Percentiles rank a stretch among this genome's conserved stretches.
Evolutionary conservation across 2,888 invertebrate genomes (phyloP).

Genomic region (Lithophane ornitopus): DNA sequence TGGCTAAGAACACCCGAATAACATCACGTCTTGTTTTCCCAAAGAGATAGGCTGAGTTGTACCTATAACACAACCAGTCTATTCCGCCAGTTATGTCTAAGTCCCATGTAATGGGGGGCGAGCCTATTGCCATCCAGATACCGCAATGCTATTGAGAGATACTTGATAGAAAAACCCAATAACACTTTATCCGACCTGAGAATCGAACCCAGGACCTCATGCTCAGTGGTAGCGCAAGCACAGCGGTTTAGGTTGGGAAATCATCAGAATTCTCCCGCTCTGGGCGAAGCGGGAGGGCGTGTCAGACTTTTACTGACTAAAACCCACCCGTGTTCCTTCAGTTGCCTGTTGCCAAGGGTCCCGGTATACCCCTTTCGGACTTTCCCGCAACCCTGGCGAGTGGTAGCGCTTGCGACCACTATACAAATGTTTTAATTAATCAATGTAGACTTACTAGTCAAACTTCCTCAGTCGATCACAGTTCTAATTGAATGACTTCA

Average conservation of each 20-base stretch:
- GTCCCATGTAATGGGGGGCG: neutral
- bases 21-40: neutral
- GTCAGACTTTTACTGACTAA: no score
- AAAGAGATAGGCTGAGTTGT: neutral
- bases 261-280: no score
- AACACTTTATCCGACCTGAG: neutral
- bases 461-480: slow-evolving; percentile 19
- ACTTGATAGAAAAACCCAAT: neutral
- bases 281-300: no score
- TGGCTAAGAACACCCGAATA: neutral
- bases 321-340: no score
- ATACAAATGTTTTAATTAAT: neutral
- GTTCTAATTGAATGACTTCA: slow-evolving; percentile 53
- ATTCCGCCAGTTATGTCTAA: neutral
- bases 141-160: neutral
- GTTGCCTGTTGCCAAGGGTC: no score
- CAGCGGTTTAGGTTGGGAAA: no score
- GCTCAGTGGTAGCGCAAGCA: neutral
- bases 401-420: neutral
- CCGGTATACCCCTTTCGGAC: no score
- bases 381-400: no score
- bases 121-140: neutral
- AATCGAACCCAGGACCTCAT: neutral
- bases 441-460: neutral
- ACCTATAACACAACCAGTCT: neutral